Base-by-base conservation (phyloP, 2,888 invertebrate genomes). In the Camptogramma bilineatum region DNA sequence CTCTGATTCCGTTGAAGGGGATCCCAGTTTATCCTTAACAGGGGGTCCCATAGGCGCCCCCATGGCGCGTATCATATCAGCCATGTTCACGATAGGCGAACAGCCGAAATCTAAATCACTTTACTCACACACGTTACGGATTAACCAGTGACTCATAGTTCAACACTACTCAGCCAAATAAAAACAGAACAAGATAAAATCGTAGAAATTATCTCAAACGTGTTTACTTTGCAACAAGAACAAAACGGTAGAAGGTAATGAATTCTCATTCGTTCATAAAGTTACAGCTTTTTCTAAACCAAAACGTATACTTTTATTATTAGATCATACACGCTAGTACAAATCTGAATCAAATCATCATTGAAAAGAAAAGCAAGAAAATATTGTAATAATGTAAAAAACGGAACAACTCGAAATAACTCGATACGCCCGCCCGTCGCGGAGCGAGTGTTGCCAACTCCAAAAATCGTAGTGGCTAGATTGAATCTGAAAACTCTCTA, bases 1-100 rank as follows among this genome's bases (percentile, higher is more conserved):
- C 79, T 97, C 97, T 64, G 97, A 97, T 80, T 97, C 97, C 63
- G 97, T 97, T 73, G 97, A 97, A 51, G 97, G 97, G 65, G 97
- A 97, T 71, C 97, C 96, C 73, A 96, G 90, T 90, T 96, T 96
- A 88, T 96, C 96, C 92, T 96, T 96, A 76, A 92, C 90, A 82
- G 94, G 95, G 88, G 95, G 94, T 88, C 95, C 95, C 64, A 94
- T 93, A 68, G 94, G 94, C 83, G 94, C 95, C 83, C 95, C 95
- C 94, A 95, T 94, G 74, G 87, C 88, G 78, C 96, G 95, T 86
- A 96, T 95, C 86, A 95, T 90, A 93, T 96, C 96, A 86, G 95
- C 95, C 96, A 96, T 96, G 82, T 84, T 84, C 74, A 73, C 56
- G 54, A 24, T 52, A 52, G 21, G 63, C 62, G 65, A 71, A 70